Conservation (phyloP, 2,888 invertebrate species). For the Polyploca ridens region DNA sequence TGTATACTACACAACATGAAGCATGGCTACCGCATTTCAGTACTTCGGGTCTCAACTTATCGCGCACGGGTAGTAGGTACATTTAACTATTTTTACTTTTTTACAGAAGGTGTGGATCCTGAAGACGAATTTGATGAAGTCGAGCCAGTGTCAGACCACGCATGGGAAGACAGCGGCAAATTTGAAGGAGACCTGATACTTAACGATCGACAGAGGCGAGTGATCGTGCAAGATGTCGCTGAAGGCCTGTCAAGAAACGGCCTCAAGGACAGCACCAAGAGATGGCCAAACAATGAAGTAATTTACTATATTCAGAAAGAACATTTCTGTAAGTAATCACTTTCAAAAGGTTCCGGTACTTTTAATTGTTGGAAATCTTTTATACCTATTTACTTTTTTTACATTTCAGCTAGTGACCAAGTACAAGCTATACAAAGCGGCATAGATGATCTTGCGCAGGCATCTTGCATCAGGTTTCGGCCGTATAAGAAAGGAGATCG, state of each 20-base stretch:
- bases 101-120: constrained; percentile 57
- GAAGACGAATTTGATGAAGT: constrained; percentile 65
- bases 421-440: constrained; percentile 74
- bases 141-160: constrained; percentile 64
- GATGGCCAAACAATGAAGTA: constrained; percentile 79
- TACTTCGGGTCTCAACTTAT: too few relatives aligned
- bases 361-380: constrained; percentile 3
- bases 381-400: constrained; percentile 1
- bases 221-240: constrained; percentile 70
- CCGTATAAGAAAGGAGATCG: constrained; percentile 74
- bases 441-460: constrained; percentile 73
- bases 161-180: constrained; percentile 81
- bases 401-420: constrained; percentile 65
- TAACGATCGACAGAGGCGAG: constrained; percentile 73
- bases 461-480: constrained; percentile 79
- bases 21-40: too few relatives aligned
- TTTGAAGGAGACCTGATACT: constrained; percentile 82
- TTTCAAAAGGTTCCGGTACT: constrained; percentile 1
- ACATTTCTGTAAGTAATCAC: constrained; percentile 73
- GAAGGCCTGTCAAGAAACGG: constrained; percentile 78
- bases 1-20: too few relatives aligned
- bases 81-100: neutral
- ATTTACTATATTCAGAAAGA: constrained; percentile 74
- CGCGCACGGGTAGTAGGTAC: neutral
- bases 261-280: constrained; percentile 70